These are phyloP conservation scores for Girardinus metallicus DNA, from an alignment of 2,797 vertebrate species.

Conservation along the genomic window DNA sequence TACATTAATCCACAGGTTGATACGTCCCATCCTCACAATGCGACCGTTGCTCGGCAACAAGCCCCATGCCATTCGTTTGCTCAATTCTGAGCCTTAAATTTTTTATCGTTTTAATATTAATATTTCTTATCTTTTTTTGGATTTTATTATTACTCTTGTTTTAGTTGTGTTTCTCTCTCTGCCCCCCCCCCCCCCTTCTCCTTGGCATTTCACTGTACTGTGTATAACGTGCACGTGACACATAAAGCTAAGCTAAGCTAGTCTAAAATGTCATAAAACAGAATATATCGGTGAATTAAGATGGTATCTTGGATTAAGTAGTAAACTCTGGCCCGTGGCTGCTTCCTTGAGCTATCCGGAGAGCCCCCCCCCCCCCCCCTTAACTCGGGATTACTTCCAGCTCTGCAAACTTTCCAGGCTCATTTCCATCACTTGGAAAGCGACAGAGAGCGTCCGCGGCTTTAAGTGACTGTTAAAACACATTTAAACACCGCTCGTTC, in stretches of 20 bases:
- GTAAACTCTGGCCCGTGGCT: conserved; percentile 40
- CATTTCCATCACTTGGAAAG: conserved; percentile 65
- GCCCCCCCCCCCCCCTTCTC: no score
- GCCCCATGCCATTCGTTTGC: no score
- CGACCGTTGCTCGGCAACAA: not conserved
- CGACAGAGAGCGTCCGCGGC: conserved; percentile 51
- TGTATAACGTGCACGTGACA: no score
- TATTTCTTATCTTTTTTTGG: no score
- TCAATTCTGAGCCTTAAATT: no score
- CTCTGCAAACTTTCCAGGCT: conserved; percentile 82
- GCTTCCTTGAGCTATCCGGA: conserved; percentile 63
- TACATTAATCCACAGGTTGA: conserved; percentile 61
- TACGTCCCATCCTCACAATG: conserved; percentile 29
- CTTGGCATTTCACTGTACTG: no score
- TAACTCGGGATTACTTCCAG: conserved; percentile 81
- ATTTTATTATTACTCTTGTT: no score
- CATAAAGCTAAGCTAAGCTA: no score
- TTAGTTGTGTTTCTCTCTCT: no score
- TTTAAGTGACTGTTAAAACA: conserved; percentile 80
- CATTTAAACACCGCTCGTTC: conserved; percentile 72
- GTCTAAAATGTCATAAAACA: no score
- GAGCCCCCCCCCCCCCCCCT: conserved; percentile 74
- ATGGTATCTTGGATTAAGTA: not conserved
- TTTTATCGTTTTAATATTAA: no score
- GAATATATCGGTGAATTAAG: not conserved